Evolutionary conservation across 2,888 invertebrate species (phyloP), one percentile per base, ranked within the genome.

Genomic region (Volucella zonaria): DNA sequence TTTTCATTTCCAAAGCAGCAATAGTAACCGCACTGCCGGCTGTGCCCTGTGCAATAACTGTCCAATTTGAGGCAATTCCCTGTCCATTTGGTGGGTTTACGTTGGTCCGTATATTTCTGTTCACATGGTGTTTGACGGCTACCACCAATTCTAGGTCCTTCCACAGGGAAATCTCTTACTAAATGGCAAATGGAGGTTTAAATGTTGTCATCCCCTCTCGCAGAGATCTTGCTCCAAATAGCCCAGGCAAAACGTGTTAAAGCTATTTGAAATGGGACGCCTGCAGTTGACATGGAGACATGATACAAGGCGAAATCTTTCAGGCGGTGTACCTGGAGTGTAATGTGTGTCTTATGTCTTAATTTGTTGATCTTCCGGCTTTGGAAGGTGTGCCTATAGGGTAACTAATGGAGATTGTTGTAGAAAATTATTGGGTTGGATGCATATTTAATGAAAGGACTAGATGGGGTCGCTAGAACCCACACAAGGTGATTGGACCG

Each of bases 321-420:
- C 45, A 11, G 12, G 42, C 6, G 14, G 66, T 45, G 54, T 23
- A 4, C 11, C 38, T 52, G n/a, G 23, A 23, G 43, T 49, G 61
- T 51, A 14, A 59, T 47, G 56, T 58, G 58, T 62, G 58, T 82
- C 62, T 79, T 79, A 83, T 83, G 83, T 79, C 83, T 83, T 83
- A 83, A 83, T 83, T 82, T 82, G 83, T 83, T 75, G 83, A 75
- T 83, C 79, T 83, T 83, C 83, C 83, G 79, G 83, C 83, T 79
- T 78, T 8, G 15, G 9, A 67, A 79, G 79, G 83, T 75, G 82
- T 59, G 82, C 82, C 82, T 40, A 31, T 15, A n/a, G 71, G 71
- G 18, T 73, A 70, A 79, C 75, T 79, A 79, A 83, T 79, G 83
- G 79, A 66, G 23, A 75, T 59, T 71, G 67, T 52, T 68, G 67